Evolutionary conservation across 2,797 vertebrate species (phyloP), one percentile per base, ranked within the genome.

Genomic region (Mormyrops boulengeri): DNA sequence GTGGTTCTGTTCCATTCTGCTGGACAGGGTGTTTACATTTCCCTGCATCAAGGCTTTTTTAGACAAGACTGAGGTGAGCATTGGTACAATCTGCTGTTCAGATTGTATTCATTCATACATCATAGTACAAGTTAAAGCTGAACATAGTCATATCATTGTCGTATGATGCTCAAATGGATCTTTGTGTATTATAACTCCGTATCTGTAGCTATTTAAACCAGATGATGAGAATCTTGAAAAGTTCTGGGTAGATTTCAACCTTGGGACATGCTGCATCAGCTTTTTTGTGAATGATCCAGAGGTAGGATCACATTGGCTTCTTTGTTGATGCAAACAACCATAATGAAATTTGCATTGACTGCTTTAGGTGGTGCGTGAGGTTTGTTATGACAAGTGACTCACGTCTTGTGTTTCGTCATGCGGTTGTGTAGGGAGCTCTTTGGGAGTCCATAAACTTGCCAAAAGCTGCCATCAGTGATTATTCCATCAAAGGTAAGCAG

Each of bases 231-330:
- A 97, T 57, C 92, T 99, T 88, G 95, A 97, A 9, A 89, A 96
- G 52, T 99, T 99, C 92, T 99, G 98, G 98, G 96, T 99, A 0
- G 98, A 99, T 90, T 99, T 99, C 90, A 99, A 99, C 0, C 1
- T 93, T 0, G 96, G 95, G 49, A 98, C 96, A 52, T 94, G 93
- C 77, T 96, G 96, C 41, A 92, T 99, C 88, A 97, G 97, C 90
- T 98, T 99, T 94, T 98, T 97, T 22, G 94, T 97, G 49, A 94
- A 98, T 8, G 95, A 95, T n/a, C 92, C 90, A 0, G 94, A 97
- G 96, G 98, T 98, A 93, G 93, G 88, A 88, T 5, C 4, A 34
- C n/a, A 7, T 5, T 82, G 89, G 5, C 12, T 52, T 62, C 19
- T 66, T 86, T 80, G 8, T 30, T 41, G 73, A 87, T 85, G 38